Conservation (phyloP, 2,797 vertebrate genomes). For the Eulemur rubriventer region DNA sequence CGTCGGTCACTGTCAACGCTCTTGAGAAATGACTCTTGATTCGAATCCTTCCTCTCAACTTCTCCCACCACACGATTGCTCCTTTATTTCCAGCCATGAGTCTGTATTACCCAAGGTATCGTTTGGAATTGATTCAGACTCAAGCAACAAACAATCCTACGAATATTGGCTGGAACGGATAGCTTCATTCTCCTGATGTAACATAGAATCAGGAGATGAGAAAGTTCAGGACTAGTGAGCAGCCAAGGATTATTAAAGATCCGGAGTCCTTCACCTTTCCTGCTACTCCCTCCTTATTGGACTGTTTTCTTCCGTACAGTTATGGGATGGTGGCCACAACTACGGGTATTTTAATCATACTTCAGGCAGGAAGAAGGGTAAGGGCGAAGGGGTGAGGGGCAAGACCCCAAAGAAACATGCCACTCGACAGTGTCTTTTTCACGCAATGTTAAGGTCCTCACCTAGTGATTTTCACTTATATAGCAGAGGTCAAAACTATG, state of each 20-base stretch:
- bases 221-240: neutral
- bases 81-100: neutral
- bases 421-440: neutral
- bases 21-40: neutral
- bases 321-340: neutral
- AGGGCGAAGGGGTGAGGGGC: neutral
- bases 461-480: neutral
- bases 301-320: neutral
- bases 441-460: neutral
- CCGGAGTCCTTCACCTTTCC: neutral
- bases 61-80: neutral
- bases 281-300: neutral
- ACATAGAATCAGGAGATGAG: neutral
- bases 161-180: neutral
- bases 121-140: neutral
- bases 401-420: neutral
- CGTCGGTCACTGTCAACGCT: neutral
- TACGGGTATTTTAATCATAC: neutral
- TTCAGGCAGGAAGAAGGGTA: neutral
- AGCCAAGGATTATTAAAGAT: neutral
- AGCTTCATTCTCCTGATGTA: neutral
- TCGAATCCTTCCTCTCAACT: neutral
- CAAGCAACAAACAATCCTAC: neutral
- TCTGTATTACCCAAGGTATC: neutral
- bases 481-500: neutral